phyloP scores from a whole-genome alignment of 2,797 vertebrate genomes.

The Crax fasciolata region DNA sequence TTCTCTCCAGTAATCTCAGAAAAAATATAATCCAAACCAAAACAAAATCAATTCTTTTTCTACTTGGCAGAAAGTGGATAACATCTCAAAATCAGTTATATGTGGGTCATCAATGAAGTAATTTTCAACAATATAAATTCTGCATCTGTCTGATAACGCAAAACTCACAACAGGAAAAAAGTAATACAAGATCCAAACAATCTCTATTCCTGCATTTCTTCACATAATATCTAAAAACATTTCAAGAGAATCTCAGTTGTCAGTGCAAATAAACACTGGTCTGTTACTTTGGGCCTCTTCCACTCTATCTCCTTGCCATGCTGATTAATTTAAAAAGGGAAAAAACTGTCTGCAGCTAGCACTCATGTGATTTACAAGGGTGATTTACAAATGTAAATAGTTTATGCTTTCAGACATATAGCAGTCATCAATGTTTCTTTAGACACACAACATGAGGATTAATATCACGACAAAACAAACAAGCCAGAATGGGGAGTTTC shows the following conservation, averaged over 20 bases:
- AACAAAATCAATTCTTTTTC: not conserved
- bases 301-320: not conserved
- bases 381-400: not conserved
- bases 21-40: not conserved
- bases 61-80: not conserved
- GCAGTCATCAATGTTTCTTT: not conserved
- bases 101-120: not conserved
- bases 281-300: not conserved
- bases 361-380: not conserved
- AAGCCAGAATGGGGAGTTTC: not conserved
- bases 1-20: constrained; percentile 18
- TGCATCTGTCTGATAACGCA: not conserved
- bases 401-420: not conserved
- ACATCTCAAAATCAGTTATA: not conserved
- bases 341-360: not conserved
- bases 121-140: not conserved
- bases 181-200: not conserved
- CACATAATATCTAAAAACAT: not conserved
- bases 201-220: not conserved
- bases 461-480: not conserved
- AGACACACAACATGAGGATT: not conserved
- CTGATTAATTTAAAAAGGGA: not conserved
- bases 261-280: not conserved
- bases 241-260: not conserved
- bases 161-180: constrained; percentile 11